Percentiles rank a stretch among this genome's conserved stretches.
These are phyloP conservation scores for Selene dorsalis DNA, from an alignment of 2,797 vertebrate species.

Conservation along the genomic window DNA sequence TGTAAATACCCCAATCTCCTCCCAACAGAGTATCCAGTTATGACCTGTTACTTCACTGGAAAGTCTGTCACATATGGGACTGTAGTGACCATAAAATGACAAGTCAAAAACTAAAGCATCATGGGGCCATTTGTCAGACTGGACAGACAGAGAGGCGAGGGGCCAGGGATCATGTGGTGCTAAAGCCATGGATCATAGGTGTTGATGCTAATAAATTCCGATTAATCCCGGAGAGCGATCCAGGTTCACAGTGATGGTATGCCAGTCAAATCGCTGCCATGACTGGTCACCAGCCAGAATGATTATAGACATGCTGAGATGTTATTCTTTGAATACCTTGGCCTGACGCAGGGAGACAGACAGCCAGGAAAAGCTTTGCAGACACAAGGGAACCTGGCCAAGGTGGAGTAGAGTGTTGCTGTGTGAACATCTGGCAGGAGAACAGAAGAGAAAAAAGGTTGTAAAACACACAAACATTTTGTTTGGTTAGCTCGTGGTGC, in stretches of 20 bases:
- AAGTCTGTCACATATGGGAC: slow-evolving; percentile 14
- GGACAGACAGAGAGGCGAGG: slow-evolving; percentile 33
- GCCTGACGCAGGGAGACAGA: slow-evolving; percentile 61
- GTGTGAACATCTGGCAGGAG: slow-evolving; percentile 63
- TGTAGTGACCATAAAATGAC: neutral
- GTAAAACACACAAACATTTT: slow-evolving; percentile 69
- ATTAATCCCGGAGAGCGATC: slow-evolving; percentile 69
- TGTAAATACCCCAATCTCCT: neutral
- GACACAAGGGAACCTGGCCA: slow-evolving; percentile 72
- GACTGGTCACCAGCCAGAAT: slow-evolving; percentile 60
- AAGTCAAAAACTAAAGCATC: slow-evolving; percentile 27
- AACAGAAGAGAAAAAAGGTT: slow-evolving; percentile 51
- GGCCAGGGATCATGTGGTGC: slow-evolving; percentile 36
- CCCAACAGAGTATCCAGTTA: neutral
- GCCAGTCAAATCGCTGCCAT: slow-evolving; percentile 58
- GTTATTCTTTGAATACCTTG: slow-evolving; percentile 58
- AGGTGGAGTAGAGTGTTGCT: slow-evolving; percentile 48
- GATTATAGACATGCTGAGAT: slow-evolving; percentile 61
- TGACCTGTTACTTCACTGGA: neutral
- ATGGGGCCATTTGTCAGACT: slow-evolving; percentile 7
- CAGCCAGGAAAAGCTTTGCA: slow-evolving; percentile 56
- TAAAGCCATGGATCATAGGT: slow-evolving; percentile 29
- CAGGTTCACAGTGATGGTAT: slow-evolving; percentile 46
- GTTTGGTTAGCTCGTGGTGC: slow-evolving; percentile 59
- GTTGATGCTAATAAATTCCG: slow-evolving; percentile 66